Base-by-base conservation (phyloP, 2,113 vertebrate genomes). In the Tonatia bakeri region DNA sequence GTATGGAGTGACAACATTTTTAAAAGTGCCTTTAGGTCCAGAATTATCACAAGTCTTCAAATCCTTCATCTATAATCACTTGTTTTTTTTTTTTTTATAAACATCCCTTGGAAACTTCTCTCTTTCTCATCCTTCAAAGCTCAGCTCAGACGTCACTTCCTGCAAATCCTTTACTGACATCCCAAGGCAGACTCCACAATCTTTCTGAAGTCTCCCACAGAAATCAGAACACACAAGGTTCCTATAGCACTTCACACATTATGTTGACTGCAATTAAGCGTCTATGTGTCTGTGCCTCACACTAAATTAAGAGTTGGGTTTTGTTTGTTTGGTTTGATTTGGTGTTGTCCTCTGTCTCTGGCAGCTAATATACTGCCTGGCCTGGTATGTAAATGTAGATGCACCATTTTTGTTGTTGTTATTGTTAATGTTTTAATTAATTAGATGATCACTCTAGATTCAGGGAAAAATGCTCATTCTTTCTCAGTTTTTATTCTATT, bases 61-160 rank as follows among this genome's bases (percentile, higher is more conserved):
- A 45, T 72, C 10, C 17, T 80, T 69, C 38, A 64, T 87, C 31
- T 61, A 20, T 65, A 76, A 75, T 90, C 7, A 10, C 50, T 85
- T 85, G 59, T 17, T 73, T 88, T 50, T 88, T 50, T 50, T n/a
- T n/a, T n/a, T 70, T 95, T 95, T 47, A 45, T 3, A 92, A 95
- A 59, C 4, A 65, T 10, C 33, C 16, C 28, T 83, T 88, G 59
- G 84, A 80, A 90, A 89, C 31, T 22, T 82, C 79, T 83, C 52
- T 59, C 81, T 6, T 89, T 87, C 89, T 50, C 36, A 83, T 59
- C 20, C 64, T 96, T 79, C 65, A 86, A 75, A 91, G 61, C 8
- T 81, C 14, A 73, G 14, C 33, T 82, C 54, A 88, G 50, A 85
- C 5, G 4, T 61, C 28, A 73, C 54, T 82, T 93, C 36, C 47